These are phyloP conservation scores for Lanistes nyassanus DNA, from an alignment of 1,140 invertebrate genomes.

Conservation along the genomic window DNA sequence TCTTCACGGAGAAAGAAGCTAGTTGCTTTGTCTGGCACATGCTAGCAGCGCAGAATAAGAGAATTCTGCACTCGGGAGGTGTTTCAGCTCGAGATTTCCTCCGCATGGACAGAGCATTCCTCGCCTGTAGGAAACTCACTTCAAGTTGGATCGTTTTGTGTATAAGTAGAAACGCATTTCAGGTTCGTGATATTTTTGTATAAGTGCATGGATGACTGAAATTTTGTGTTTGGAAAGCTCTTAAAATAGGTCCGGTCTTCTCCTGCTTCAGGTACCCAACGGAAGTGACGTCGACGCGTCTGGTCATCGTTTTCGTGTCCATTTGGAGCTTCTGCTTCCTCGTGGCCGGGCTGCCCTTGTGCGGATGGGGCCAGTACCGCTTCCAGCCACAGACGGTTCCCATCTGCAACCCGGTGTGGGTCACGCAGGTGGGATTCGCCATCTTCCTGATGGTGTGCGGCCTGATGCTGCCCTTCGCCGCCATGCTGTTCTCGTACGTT, in stretches of 20 bases:
- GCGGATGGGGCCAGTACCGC: conserved; percentile 37
- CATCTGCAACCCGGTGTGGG: conserved; percentile 37
- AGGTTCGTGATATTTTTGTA: too few relatives aligned
- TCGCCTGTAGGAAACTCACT: too few relatives aligned
- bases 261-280: conserved; percentile 25
- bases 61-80: too few relatives aligned
- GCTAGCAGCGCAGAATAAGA: too few relatives aligned
- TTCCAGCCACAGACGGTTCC: conserved; percentile 39
- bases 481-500: conserved; percentile 37
- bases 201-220: too few relatives aligned
- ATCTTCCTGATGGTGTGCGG: conserved; percentile 30
- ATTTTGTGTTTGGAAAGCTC: too few relatives aligned
- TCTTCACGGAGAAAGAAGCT: too few relatives aligned
- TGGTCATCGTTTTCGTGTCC: conserved; percentile 13
- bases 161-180: too few relatives aligned
- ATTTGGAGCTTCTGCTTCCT: conserved; percentile 32
- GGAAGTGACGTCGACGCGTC: conserved; percentile 22
- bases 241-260: not conserved
- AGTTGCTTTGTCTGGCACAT: too few relatives aligned
- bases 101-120: too few relatives aligned
- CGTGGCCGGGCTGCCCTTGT: conserved; percentile 31
- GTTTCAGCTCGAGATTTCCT: too few relatives aligned
- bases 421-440: conserved; percentile 23
- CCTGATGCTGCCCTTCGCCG: conserved; percentile 26
- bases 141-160: too few relatives aligned